phyloP scores from a whole-genome alignment of 2,888 invertebrate species.

The Branchipolynoe longqiensis region DNA sequence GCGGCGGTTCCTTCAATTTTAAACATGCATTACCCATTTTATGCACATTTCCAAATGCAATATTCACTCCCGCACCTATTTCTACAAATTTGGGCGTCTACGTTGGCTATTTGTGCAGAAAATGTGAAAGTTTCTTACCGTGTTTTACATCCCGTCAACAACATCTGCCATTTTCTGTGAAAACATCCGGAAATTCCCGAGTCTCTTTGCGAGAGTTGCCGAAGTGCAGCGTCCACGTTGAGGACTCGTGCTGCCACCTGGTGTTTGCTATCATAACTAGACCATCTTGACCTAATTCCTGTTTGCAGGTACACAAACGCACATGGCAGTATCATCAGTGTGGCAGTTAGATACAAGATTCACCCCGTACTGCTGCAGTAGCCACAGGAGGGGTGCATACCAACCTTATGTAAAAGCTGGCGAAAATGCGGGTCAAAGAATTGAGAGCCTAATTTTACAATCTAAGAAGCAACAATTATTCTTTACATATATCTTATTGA shows the following conservation, averaged over 20 bases:
- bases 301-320: no score
- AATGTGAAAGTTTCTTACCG: constrained; percentile 22
- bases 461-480: no score
- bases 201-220: background rate
- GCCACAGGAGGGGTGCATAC: no score
- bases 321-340: no score
- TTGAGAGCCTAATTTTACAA: no score
- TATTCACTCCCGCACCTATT: background rate
- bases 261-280: background rate
- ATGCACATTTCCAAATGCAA: background rate
- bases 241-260: background rate
- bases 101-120: background rate
- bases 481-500: no score
- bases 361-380: no score
- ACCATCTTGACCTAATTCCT: no score
- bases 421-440: no score
- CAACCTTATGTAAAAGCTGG: no score
- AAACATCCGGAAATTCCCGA: constrained; percentile 49
- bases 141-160: constrained; percentile 24
- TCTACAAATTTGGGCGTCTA: background rate
- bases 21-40: background rate
- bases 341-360: no score
- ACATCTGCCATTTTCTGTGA: constrained; percentile 49
- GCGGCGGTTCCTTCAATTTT: background rate
- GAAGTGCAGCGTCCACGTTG: constrained; percentile 45